phyloP scores from a whole-genome alignment of 1,140 invertebrate species.

The Penaeus indicus region DNA sequence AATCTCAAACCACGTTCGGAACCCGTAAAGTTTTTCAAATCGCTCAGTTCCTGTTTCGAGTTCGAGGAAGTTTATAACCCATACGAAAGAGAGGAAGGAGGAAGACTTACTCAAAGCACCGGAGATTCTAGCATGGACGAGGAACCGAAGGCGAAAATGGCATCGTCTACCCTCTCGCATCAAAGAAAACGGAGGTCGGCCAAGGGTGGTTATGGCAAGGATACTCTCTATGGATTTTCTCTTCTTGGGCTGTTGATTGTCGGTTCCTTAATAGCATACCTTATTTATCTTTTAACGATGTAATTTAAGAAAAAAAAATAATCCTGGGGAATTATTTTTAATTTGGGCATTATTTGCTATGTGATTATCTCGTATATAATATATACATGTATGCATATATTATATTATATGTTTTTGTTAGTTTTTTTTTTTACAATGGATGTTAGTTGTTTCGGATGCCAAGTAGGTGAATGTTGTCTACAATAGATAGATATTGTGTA shows the following conservation, averaged over 20 bases:
- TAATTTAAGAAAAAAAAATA: too few relatives aligned
- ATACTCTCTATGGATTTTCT: constrained; percentile 38
- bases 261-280: constrained; percentile 32
- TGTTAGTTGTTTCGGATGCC: too few relatives aligned
- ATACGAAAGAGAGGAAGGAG: neutral
- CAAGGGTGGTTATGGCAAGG: constrained; percentile 4
- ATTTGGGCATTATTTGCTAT: too few relatives aligned
- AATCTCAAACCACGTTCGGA: neutral
- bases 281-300: constrained; percentile 31
- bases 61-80: neutral
- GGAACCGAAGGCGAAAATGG: neutral
- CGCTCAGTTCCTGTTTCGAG: constrained; percentile 3
- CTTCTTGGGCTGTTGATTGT: constrained; percentile 38
- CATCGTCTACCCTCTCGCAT: neutral
- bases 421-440: too few relatives aligned
- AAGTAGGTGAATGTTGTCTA: too few relatives aligned
- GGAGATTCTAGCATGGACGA: neutral
- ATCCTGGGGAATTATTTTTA: too few relatives aligned
- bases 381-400: too few relatives aligned
- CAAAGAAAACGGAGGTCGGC: constrained; percentile 31
- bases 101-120: neutral
- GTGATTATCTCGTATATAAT: too few relatives aligned
- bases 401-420: too few relatives aligned
- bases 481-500: too few relatives aligned
- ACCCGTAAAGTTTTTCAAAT: neutral